Evolutionary conservation across 30 jellyfish, hydroid and myxozoan genomes (phyloP), one percentile per base, ranked within the genome.

Genomic region (Cassiopea andromeda): DNA sequence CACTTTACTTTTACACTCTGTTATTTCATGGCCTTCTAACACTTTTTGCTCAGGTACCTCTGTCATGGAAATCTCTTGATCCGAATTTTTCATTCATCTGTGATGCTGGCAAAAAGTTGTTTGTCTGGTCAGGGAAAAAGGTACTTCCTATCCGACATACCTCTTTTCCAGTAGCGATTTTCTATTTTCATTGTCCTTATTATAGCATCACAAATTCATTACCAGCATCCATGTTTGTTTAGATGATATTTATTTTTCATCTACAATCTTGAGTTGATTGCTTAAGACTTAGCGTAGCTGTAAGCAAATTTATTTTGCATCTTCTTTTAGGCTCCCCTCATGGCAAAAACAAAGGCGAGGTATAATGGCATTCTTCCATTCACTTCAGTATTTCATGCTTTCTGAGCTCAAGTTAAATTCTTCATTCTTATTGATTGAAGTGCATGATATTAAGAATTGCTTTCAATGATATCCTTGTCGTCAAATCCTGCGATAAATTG

Each of bases 81-180:
- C 98, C 98, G 15, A 93, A 94, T 46, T 97, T 90, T 77, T 98
- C 94, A 16, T 97, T 97, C 88, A 90, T 97, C 12, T 90, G 98
- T 72, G 99, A 93, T 87, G 99, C 96, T 50, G 99, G 98, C 1
- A 84, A 87, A 54, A 94, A 97, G 17, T 54, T 97, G 1, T 97
- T 57, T 60, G 92, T 97, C 60, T 97, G 99, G 99, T 71, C 98
- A 3, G 99, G 99, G 44, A 77, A 96, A 77, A 97, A 97, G 98
- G 99, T 87, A 84, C 16, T 83, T 72, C 7, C 64, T 54, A 3
- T 54, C 12, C 64, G 7, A 27, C 0, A 0, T 27, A 0, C 38
- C 14, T 58, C 8, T 58, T 58, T 58, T 58, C 68, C 68, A 58
- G 68, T 14, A 58, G 14, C 68, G 8, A 6, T 6, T 58, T 58